Percentiles rank a stretch among this genome's conserved stretches.
Conservation (phyloP, 2,888 invertebrate species). For the Tetrapedia diversipes region DNA sequence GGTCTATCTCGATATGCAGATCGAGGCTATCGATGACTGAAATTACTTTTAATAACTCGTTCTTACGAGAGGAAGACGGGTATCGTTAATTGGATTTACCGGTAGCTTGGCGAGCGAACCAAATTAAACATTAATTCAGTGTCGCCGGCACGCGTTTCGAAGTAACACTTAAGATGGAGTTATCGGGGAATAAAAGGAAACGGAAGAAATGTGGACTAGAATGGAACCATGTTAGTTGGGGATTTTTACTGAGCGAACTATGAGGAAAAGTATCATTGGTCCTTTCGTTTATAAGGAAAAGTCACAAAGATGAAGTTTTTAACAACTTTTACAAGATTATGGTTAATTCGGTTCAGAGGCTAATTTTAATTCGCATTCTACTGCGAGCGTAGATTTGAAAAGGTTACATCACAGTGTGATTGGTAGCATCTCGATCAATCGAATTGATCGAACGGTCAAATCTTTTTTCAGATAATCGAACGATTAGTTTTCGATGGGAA, state of each 20-base stretch:
- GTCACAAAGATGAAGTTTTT: neutral
- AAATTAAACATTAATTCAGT: constrained; percentile 22
- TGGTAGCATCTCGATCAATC: neutral
- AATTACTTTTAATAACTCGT: constrained; percentile 46
- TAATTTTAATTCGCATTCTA: too few species aligned
- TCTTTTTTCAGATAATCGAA: neutral
- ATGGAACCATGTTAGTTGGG: neutral
- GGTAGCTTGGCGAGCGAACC: constrained; percentile 10
- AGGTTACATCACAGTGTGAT: neutral
- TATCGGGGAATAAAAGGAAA: too few species aligned
- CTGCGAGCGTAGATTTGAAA: neutral
- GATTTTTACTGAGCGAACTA: neutral
- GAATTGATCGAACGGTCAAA: neutral
- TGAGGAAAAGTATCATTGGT: too few species aligned
- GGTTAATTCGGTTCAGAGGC: too few species aligned
- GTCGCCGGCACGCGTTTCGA: too few species aligned
- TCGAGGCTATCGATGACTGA: constrained; percentile 7
- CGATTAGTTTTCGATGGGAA: neutral
- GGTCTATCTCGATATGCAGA: neutral
- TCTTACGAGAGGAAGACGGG: constrained; percentile 21
- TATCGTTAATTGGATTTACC: constrained; percentile 33
- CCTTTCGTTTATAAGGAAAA: neutral
- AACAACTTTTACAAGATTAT: neutral
- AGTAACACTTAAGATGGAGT: too few species aligned
- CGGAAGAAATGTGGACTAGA: neutral